Percentiles rank a stretch among this genome's conserved stretches.
Conservation (phyloP, 2,113 vertebrate genomes). For the Epinephelus fuscoguttatus region DNA sequence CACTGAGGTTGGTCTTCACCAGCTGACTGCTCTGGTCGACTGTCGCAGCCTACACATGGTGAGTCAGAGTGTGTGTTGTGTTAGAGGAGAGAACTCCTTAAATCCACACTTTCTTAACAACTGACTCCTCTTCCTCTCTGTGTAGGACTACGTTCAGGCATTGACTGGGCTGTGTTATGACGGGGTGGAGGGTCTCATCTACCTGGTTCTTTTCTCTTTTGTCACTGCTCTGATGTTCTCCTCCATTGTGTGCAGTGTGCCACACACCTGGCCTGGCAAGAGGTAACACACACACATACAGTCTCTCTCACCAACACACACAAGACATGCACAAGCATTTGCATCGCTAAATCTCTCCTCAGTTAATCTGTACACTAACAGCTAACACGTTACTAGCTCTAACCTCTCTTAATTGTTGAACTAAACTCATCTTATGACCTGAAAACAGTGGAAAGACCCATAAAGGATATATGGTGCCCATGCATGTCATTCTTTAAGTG, state of each 20-base stretch:
- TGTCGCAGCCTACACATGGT: conserved; percentile 97
- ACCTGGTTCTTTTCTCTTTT: conserved; percentile 98
- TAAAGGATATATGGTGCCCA: conserved; percentile 29
- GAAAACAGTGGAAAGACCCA: conserved; percentile 12
- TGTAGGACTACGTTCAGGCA: conserved; percentile 95
- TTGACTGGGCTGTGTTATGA: conserved; percentile 97
- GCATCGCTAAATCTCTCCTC: conserved; percentile 1
- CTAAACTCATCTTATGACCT: conserved; percentile 28
- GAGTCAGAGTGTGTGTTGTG: conserved; percentile 71
- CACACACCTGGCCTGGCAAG: conserved; percentile 97
- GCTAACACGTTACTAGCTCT: conserved; percentile 51
- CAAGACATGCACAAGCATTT: not conserved
- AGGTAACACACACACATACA: conserved; percentile 84
- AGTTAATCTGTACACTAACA: conserved; percentile 54
- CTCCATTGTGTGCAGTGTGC: conserved; percentile 96
- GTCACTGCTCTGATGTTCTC: conserved; percentile 99
- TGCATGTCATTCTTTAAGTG: conserved; percentile 64
- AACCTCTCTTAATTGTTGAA: conserved; percentile 21
- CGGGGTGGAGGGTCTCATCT: conserved; percentile 97
- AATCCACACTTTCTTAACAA: not conserved
- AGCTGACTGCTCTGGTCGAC: conserved; percentile 95
- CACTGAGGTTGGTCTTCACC: conserved; percentile 94
- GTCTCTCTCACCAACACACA: conserved; percentile 36
- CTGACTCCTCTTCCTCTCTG: not conserved
- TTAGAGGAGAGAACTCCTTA: conserved; percentile 12